These are phyloP conservation scores for Sus cebifrons DNA, from an alignment of 2,797 vertebrate species.

Conservation along the genomic window DNA sequence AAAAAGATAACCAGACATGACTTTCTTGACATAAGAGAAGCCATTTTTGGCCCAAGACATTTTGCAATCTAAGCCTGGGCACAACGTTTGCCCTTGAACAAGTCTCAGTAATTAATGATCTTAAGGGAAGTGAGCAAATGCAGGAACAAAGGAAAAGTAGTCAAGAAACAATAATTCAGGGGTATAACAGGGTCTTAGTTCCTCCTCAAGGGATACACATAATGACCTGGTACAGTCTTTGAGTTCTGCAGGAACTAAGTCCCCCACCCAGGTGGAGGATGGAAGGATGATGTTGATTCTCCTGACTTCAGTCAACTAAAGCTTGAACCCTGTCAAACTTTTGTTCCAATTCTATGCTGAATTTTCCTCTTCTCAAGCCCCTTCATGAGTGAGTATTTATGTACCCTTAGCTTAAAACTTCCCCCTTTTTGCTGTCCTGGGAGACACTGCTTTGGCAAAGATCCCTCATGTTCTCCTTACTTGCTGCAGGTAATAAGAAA, in stretches of 20 bases:
- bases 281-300: neutral
- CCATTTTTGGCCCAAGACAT: neutral
- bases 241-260: neutral
- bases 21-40: neutral
- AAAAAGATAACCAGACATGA: neutral
- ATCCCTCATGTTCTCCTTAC: neutral
- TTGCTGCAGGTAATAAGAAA: neutral
- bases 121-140: neutral
- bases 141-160: neutral
- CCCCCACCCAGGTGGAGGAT: neutral
- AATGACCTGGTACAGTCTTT: neutral
- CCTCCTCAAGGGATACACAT: neutral
- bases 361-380: neutral
- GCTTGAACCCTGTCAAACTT: neutral
- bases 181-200: neutral
- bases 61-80: neutral
- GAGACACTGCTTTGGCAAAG: neutral
- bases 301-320: neutral
- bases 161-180: neutral
- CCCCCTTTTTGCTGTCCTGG: neutral
- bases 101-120: neutral
- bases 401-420: neutral
- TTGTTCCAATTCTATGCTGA: neutral
- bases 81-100: neutral
- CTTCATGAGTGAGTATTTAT: neutral